Conservation (phyloP, 2,888 invertebrate species). For the Dugesia japonica region DNA sequence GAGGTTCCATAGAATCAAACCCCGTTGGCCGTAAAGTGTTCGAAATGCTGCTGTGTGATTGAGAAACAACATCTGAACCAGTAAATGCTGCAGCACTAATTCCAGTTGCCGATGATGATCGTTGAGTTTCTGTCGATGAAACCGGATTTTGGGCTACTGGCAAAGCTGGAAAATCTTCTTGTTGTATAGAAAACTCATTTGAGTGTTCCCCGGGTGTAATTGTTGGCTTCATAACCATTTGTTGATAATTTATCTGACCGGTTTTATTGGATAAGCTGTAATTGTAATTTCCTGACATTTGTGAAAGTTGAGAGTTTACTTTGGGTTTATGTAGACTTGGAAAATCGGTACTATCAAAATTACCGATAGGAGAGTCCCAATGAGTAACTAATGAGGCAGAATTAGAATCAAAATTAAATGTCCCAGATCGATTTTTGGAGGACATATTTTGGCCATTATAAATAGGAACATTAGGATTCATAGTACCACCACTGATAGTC, state of each 20-base stretch:
- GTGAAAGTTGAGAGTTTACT: not conserved
- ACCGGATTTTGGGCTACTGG: constrained; percentile 55
- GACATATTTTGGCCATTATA: not conserved
- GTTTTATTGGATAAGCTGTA: not conserved
- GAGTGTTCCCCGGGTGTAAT: not conserved
- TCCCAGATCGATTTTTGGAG: not conserved
- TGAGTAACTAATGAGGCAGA: not conserved
- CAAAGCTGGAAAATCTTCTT: constrained; percentile 95
- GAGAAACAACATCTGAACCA: constrained; percentile 34
- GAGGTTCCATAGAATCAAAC: not conserved
- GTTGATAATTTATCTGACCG: not conserved
- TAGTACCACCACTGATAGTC: not conserved
- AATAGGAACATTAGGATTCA: not conserved
- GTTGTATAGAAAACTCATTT: constrained; percentile 63
- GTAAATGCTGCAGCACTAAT: constrained; percentile 24
- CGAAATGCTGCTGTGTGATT: constrained; percentile 34
- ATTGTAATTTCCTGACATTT: not conserved
- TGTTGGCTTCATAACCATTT: not conserved
- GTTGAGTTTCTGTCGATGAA: constrained; percentile 24
- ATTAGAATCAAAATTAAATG: not conserved
- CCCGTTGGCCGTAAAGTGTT: constrained; percentile 27
- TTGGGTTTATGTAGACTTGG: not conserved
- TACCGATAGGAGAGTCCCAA: not conserved
- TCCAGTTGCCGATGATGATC: not conserved
- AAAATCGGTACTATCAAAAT: not conserved